Base-by-base conservation (phyloP, 1,140 invertebrate species). In the Atta colombica region DNA sequence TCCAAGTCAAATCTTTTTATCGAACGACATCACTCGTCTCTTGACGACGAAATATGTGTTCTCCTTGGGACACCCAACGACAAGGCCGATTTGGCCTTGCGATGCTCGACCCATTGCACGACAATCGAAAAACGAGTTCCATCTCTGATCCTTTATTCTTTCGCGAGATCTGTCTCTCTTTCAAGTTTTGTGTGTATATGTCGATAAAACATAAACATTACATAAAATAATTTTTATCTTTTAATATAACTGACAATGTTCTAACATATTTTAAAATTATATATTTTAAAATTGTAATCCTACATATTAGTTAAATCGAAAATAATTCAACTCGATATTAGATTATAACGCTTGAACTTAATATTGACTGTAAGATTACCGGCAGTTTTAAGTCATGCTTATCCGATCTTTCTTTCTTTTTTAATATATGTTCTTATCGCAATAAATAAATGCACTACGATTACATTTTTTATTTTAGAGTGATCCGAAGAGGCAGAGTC, bases 41-140 rank as follows among this genome's bases (percentile, higher is more conserved):
- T 39, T n/a, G 16, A 77, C 25, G 28, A 51, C 55, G 58, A 61
- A 84, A 90, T 91, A 90, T 88, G 65, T 87, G 86, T 21, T 72
- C 39, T 82, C 85, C 87, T 90, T 49, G 74, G 72, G 65, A 86
- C 18, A 51, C 55, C 45, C 39, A 0, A 35, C 55, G 45, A 68
- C 81, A 75, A 90, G 71, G 72, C 55, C 51, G 49, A 77, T 58
- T 51, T 58, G 63, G 75, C 82, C 61, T 85, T 85, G 82, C 49
- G 39, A 71, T 39, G 25, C 65, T 51, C 65, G 49, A 81, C 66
- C 66, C n/a, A 16, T 16, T 31, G 8, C 28, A 21, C 7, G 60
- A 88, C 84, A 21, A 31, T 78, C 66, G 51, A 84, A 77, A 78
- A 87, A 78, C 58, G n/a, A 74, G 66, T 78, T 84, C 60, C 60